Conservation (phyloP, 2,113 vertebrate species). For the Epinephelus cyanopodus region DNA sequence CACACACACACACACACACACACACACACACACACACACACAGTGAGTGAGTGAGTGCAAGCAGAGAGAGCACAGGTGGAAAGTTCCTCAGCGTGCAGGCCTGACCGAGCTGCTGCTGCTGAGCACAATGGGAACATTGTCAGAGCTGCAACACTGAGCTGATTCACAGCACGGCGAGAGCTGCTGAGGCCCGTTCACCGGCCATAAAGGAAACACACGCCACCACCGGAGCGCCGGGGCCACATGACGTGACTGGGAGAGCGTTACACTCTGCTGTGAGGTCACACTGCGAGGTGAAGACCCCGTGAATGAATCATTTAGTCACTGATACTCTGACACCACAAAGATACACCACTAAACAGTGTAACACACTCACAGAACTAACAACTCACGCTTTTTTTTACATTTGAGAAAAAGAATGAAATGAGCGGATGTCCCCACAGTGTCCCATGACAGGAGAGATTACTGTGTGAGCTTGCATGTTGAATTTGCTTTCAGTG, state of each 20-base stretch:
- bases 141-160: slow-evolving; percentile 33
- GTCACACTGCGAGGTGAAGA: background rate
- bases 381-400: no score
- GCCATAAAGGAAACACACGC: background rate
- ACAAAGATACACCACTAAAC: no score
- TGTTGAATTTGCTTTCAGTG: no score
- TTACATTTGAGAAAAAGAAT: no score
- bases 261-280: background rate
- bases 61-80: slow-evolving; percentile 22
- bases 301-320: background rate
- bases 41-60: background rate
- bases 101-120: background rate
- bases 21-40: slow-evolving; percentile 13
- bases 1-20: slow-evolving; percentile 24
- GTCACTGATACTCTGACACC: no score
- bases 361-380: no score
- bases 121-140: slow-evolving; percentile 56
- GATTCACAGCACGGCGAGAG: slow-evolving; percentile 32
- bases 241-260: slow-evolving; percentile 11
- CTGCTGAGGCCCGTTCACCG: background rate
- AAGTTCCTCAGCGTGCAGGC: background rate
- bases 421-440: no score
- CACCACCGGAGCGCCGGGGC: background rate
- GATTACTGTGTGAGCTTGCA: no score
- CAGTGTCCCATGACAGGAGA: no score